A percentile compares a stretch with the other conserved stretches of the same genome.
Conservation (phyloP, 2,888 invertebrate genomes). For the Leptopilina drosophilae region DNA sequence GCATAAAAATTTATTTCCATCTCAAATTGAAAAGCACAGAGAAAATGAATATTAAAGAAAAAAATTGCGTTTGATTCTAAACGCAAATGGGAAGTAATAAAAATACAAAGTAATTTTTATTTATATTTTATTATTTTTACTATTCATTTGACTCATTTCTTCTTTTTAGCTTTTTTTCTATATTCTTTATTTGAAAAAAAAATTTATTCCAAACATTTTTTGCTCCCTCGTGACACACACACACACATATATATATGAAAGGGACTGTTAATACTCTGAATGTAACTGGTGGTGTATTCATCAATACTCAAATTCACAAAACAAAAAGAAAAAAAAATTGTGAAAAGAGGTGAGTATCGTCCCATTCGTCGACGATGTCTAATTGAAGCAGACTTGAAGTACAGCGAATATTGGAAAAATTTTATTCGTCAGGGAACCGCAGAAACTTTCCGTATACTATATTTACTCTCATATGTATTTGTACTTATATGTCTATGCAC, state of each 20-base stretch:
- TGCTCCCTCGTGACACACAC: neutral
- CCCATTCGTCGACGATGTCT: conserved; percentile 63
- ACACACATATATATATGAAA: neutral
- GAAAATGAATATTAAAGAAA: too few species aligned
- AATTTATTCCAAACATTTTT: neutral
- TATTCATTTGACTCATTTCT: too few species aligned
- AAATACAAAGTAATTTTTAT: too few species aligned
- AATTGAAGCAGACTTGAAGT: conserved; percentile 59
- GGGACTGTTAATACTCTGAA: neutral
- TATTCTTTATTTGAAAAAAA: neutral
- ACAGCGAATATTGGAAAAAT: conserved; percentile 29
- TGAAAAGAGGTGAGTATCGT: conserved; percentile 46
- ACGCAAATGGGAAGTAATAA: too few species aligned
- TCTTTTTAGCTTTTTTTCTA: too few species aligned
- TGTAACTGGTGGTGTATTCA: conserved; percentile 3
- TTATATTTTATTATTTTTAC: too few species aligned
- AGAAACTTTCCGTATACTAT: conserved; percentile 9
- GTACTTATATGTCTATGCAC: neutral
- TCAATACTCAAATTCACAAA: conserved; percentile 32
- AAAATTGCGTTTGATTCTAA: too few species aligned
- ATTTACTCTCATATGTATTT: too few species aligned
- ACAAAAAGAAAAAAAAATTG: conserved; percentile 42
- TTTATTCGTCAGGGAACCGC: conserved; percentile 26
- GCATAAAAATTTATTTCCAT: too few species aligned
- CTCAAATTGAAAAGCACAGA: too few species aligned